Evolutionary conservation across 2,888 invertebrate species (phyloP), one percentile per base, ranked within the genome.

Genomic region (Clivina fossor): DNA sequence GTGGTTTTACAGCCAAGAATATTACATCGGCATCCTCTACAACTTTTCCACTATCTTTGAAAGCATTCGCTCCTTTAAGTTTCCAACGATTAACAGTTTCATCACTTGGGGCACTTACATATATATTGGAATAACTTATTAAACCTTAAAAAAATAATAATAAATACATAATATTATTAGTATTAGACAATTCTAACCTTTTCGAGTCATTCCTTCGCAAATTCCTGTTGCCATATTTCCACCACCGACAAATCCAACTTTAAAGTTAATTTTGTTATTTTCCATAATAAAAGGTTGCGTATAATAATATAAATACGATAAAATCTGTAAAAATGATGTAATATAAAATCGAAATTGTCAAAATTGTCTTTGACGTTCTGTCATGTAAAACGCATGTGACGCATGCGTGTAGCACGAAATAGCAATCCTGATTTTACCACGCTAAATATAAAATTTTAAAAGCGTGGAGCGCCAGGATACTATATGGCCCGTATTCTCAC

Each of bases 211-310:
- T 48, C 90, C 89, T 63, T 82, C 79, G 8, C 83, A 84, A 63
- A 94, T 88, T n/a, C 92, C 89, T 68, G 82, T 84, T 1, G 93
- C 90, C 92, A 94, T 94, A 71, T 92, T 93, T 46, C 94, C 94
- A 58, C 89, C 91, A 2, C 93, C 94, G 67, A 94, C 86, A 72
- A 94, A 93, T 32, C 92, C 92, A 61, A 91, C 74, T 64, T 76
- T 80, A 60, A 77, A 59, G 3, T 64, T 49, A 18, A 70, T 60
- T 63, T 66, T 67, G 15, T 49, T 18, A 7, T n/a, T n/a, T n/a
- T n/a, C n/a, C n/a, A n/a, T n/a, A n/a, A n/a, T n/a, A n/a, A n/a
- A n/a, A n/a, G n/a, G n/a, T n/a, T n/a, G n/a, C n/a, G n/a, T n/a
- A n/a, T n/a, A n/a, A n/a, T n/a, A n/a, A n/a, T n/a, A n/a, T n/a